Evolutionary conservation across 2,888 invertebrate genomes (phyloP).

Genomic region (Hypena proboscidalis): DNA sequence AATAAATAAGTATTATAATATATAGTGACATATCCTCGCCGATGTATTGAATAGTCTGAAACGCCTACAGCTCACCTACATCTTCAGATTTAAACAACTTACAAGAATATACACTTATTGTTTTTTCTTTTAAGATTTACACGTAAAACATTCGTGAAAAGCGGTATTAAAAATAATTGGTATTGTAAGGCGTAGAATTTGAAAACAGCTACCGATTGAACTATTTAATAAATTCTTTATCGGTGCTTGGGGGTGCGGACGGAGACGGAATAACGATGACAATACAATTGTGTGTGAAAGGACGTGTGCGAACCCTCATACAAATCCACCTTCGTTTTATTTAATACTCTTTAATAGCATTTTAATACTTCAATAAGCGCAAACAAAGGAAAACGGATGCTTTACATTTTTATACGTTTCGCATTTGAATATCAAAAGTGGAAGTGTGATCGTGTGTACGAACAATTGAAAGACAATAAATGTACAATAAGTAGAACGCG

Average conservation of each 20-base stretch:
- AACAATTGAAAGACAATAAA: slow-evolving; percentile 47
- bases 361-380: slow-evolving; percentile 21
- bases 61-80: too few relatives aligned
- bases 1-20: too few relatives aligned
- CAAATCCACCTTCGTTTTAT: slow-evolving; percentile 30
- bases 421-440: slow-evolving; percentile 24
- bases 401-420: slow-evolving; percentile 9
- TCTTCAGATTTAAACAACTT: too few relatives aligned
- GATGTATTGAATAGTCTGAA: too few relatives aligned
- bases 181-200: slow-evolving; percentile 30
- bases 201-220: slow-evolving; percentile 39
- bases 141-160: too few relatives aligned
- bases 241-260: slow-evolving; percentile 35
- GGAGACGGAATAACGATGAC: slow-evolving; percentile 39
- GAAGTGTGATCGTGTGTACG: slow-evolving; percentile 20
- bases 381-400: slow-evolving; percentile 6
- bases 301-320: slow-evolving; percentile 38
- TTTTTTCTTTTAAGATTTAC: too few relatives aligned
- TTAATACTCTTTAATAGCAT: slow-evolving; percentile 19
- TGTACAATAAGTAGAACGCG: slow-evolving; percentile 48
- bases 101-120: too few relatives aligned
- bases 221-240: slow-evolving; percentile 44
- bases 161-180: slow-evolving; percentile 14
- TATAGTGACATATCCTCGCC: too few relatives aligned
- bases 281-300: slow-evolving; percentile 38